Percentiles rank a stretch among this genome's conserved stretches.
These are phyloP conservation scores for Holocentrus rufus DNA, from an alignment of 2,797 vertebrate species.

Conservation along the genomic window DNA sequence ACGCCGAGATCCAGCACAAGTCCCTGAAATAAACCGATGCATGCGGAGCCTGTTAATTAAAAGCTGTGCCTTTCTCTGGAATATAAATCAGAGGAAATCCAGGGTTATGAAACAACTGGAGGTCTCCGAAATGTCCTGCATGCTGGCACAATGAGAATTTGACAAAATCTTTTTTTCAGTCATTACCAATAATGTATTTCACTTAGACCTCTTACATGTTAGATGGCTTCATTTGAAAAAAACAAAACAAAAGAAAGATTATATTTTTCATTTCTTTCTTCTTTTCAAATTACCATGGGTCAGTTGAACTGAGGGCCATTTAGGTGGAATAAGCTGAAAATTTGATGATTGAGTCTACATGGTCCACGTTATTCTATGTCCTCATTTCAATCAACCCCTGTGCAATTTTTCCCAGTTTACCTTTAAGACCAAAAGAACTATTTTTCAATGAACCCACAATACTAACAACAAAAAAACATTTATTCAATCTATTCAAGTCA, in stretches of 20 bases:
- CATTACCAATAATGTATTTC: conserved; percentile 20
- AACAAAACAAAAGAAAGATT: not conserved
- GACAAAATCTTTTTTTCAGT: conserved; percentile 28
- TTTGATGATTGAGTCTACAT: too few species aligned
- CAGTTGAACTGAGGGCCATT: not conserved
- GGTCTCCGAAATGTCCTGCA: conserved; percentile 52
- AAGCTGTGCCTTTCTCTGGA: conserved; percentile 67
- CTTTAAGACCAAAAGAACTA: not conserved
- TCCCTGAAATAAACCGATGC: conserved; percentile 67
- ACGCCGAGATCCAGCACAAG: conserved; percentile 65
- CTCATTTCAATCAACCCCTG: too few species aligned
- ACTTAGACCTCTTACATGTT: conserved; percentile 3
- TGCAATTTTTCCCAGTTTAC: too few species aligned
- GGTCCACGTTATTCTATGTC: too few species aligned
- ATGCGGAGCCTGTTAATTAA: conserved; percentile 77
- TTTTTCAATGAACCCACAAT: not conserved
- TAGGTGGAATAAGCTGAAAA: too few species aligned
- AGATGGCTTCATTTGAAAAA: not conserved
- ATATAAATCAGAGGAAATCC: conserved; percentile 70
- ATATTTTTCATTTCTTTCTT: not conserved
- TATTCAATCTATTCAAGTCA: conserved; percentile 2
- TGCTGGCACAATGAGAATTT: conserved; percentile 6
- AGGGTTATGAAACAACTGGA: conserved; percentile 61
- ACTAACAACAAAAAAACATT: not conserved
- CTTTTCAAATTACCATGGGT: too few species aligned